Conservation (phyloP, 2,888 invertebrate genomes). For the Eristalis tenax region DNA sequence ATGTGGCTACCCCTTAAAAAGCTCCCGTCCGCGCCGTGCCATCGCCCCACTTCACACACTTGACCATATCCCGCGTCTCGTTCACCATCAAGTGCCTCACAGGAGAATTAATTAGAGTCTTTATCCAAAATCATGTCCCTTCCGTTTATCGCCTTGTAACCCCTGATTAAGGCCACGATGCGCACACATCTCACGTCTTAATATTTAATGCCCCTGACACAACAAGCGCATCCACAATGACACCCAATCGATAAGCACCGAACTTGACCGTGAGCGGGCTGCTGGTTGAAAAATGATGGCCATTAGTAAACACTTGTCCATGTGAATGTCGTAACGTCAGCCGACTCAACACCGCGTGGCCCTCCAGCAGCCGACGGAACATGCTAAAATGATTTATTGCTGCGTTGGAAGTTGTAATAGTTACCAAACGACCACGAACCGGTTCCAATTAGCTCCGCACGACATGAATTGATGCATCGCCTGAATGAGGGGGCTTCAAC, state of each 20-base stretch:
- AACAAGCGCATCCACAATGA: conserved; percentile 22
- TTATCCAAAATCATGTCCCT: no score
- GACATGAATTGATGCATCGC: conserved; percentile 51
- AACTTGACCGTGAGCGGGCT: conserved; percentile 50
- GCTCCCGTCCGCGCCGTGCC: no score
- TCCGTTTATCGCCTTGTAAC: neutral
- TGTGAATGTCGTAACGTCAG: conserved; percentile 6
- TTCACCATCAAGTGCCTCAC: no score
- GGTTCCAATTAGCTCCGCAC: conserved; percentile 14
- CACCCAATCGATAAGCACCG: conserved; percentile 37
- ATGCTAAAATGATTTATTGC: conserved; percentile 56
- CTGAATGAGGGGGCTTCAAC: conserved; percentile 4
- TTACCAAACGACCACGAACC: conserved; percentile 20
- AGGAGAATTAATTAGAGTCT: no score
- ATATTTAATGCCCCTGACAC: conserved; percentile 16
- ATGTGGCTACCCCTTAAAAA: no score
- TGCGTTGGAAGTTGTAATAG: conserved; percentile 20
- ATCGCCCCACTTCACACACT: no score
- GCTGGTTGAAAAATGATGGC: conserved; percentile 36
- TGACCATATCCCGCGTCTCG: no score
- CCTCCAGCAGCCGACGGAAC: conserved; percentile 25
- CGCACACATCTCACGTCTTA: neutral
- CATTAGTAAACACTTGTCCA: conserved; percentile 62
- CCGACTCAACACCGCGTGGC: conserved; percentile 6
- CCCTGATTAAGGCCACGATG: neutral